These are phyloP conservation scores for Eilema sororculum DNA, from an alignment of 2,888 invertebrate genomes.

Conservation along the genomic window DNA sequence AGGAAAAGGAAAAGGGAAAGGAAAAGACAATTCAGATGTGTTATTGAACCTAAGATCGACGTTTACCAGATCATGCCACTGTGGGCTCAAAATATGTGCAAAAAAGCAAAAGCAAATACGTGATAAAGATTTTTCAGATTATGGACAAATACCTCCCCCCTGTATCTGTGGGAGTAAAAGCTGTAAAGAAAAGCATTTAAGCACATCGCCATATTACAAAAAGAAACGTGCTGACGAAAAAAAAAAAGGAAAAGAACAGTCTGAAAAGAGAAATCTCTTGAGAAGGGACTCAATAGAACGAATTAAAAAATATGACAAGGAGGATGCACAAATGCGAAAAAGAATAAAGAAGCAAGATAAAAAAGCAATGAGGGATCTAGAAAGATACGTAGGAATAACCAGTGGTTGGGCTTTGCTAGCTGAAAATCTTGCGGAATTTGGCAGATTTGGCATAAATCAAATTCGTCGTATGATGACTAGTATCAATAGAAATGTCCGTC, in stretches of 20 bases:
- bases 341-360: constrained; percentile 12
- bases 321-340: background rate
- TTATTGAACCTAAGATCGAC: background rate
- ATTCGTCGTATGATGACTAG: constrained; percentile 18
- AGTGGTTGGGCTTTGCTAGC: constrained; percentile 9
- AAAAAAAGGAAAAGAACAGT: background rate
- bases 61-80: background rate
- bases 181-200: constrained; percentile 22
- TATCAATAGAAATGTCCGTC: background rate
- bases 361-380: constrained; percentile 17
- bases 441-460: constrained; percentile 28
- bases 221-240: background rate
- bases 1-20: no score
- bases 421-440: constrained; percentile 38
- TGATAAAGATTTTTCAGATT: constrained; percentile 1
- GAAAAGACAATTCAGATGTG: no score
- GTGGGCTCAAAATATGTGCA: constrained; percentile 31
- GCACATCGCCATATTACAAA: constrained; percentile 7
- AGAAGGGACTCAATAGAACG: constrained; percentile 15
- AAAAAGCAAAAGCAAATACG: constrained; percentile 17
- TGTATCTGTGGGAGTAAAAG: constrained; percentile 36
- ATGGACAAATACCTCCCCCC: constrained; percentile 13
- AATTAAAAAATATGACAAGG: background rate
- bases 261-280: background rate
- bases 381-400: background rate